A percentile compares a stretch with the other conserved stretches of the same genome.
Conservation (phyloP, 2,113 vertebrate genomes). For the Halichoeres trimaculatus region DNA sequence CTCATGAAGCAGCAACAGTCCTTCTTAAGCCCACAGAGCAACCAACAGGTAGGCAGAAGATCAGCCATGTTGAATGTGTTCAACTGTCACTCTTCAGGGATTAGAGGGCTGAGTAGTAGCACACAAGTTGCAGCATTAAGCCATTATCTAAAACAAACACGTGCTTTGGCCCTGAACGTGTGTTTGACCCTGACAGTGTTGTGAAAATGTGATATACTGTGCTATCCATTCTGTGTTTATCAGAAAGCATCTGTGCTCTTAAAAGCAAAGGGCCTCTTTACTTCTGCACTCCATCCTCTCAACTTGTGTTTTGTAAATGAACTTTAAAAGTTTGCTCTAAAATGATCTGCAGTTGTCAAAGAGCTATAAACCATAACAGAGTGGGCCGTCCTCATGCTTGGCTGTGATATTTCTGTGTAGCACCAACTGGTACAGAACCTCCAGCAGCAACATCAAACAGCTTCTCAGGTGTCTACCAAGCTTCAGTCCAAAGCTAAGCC, state of each 20-base stretch:
- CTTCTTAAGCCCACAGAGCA: constrained; percentile 74
- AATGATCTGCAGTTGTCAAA: not conserved
- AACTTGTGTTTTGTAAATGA: not conserved
- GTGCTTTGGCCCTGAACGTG: not conserved
- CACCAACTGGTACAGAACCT: constrained; percentile 86
- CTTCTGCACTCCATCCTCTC: too few species aligned
- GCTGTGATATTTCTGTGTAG: constrained; percentile 77
- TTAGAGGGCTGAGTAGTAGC: not conserved
- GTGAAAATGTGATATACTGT: not conserved
- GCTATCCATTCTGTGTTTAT: not conserved
- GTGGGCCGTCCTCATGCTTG: constrained; percentile 38
- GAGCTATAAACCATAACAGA: not conserved
- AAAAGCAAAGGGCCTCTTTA: too few species aligned
- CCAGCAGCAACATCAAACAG: constrained; percentile 60
- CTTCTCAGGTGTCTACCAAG: constrained; percentile 48
- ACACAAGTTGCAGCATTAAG: not conserved
- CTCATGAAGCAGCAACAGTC: constrained; percentile 88
- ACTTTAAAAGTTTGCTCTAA: not conserved
- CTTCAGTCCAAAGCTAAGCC: constrained; percentile 69
- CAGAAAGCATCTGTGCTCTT: not conserved
- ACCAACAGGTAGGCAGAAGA: constrained; percentile 84
- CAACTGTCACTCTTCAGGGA: not conserved
- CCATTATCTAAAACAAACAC: not conserved
- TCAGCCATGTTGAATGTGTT: not conserved
- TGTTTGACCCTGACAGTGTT: not conserved